These are phyloP conservation scores for Romanogobio albipinnatus DNA, from an alignment of 2,113 vertebrate genomes.

Conservation along the genomic window DNA sequence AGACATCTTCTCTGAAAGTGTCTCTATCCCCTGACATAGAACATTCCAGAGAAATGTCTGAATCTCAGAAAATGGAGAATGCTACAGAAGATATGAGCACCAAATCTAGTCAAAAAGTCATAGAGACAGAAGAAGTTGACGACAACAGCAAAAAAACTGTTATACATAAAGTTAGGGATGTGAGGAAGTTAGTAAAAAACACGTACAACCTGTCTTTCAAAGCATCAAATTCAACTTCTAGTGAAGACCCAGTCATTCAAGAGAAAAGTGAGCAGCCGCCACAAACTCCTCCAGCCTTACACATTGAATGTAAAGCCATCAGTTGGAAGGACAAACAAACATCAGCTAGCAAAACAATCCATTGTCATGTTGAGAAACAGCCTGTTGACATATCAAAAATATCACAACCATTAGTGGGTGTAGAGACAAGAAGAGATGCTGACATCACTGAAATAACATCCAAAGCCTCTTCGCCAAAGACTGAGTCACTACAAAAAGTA, in stretches of 20 bases:
- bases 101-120: slow-evolving; percentile 18
- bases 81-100: not conserved
- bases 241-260: slow-evolving; percentile 50
- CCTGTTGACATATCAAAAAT: slow-evolving; percentile 41
- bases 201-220: slow-evolving; percentile 85
- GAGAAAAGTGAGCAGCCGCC: slow-evolving; percentile 52
- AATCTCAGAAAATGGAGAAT: slow-evolving; percentile 31
- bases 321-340: slow-evolving; percentile 69
- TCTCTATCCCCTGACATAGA: slow-evolving; percentile 69
- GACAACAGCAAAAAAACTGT: slow-evolving; percentile 66
- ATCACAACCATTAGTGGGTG: slow-evolving; percentile 30
- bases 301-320: slow-evolving; percentile 79
- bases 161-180: slow-evolving; percentile 84
- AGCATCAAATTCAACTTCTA: slow-evolving; percentile 37
- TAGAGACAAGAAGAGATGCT: slow-evolving; percentile 43
- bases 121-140: slow-evolving; percentile 59
- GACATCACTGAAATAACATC: slow-evolving; percentile 42
- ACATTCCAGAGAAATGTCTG: slow-evolving; percentile 39
- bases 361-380: slow-evolving; percentile 46
- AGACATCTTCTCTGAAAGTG: slow-evolving; percentile 66
- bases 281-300: slow-evolving; percentile 65
- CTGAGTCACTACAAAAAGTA: slow-evolving; percentile 20
- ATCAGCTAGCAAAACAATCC: slow-evolving; percentile 52
- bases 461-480: slow-evolving; percentile 33
- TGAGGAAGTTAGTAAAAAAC: slow-evolving; percentile 88